Evolutionary conservation across 2,888 invertebrate genomes (phyloP).

Genomic region (Temnothorax unifasciatus): DNA sequence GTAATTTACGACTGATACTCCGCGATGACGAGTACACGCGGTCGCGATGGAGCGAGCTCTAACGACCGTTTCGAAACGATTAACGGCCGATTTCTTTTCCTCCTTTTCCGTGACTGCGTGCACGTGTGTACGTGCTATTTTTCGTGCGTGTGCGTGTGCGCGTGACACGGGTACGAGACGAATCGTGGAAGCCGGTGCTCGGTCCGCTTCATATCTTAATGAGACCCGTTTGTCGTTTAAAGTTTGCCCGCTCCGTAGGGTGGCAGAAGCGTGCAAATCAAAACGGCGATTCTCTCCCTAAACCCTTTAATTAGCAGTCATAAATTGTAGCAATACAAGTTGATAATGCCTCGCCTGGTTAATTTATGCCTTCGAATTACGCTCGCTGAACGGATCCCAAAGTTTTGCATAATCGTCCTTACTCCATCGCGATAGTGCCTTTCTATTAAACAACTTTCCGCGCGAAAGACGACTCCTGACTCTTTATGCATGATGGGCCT

Average conservation of each 20-base stretch:
- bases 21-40: slow-evolving; percentile 24
- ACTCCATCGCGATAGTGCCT: slow-evolving; percentile 51
- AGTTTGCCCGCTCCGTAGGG: slow-evolving; percentile 74
- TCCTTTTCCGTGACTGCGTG: not conserved
- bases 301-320: slow-evolving; percentile 82
- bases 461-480: slow-evolving; percentile 40
- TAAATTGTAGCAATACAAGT: slow-evolving; percentile 81
- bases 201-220: slow-evolving; percentile 78
- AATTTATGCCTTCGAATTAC: slow-evolving; percentile 74
- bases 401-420: slow-evolving; percentile 54
- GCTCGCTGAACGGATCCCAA: slow-evolving; percentile 49
- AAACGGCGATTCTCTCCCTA: slow-evolving; percentile 80
- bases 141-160: not conserved
- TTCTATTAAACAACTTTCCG: slow-evolving; percentile 57
- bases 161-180: slow-evolving; percentile 35
- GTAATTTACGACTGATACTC: slow-evolving; percentile 41
- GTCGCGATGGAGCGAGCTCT: not conserved
- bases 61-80: slow-evolving; percentile 24
- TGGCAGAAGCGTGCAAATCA: slow-evolving; percentile 77
- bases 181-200: slow-evolving; percentile 68
- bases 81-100: not conserved
- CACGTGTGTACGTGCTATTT: not conserved
- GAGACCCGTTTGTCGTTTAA: slow-evolving; percentile 78
- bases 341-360: slow-evolving; percentile 79
- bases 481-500: slow-evolving; percentile 37